Base-by-base conservation (phyloP, 2,888 invertebrate species). In the Selenia dentaria region DNA sequence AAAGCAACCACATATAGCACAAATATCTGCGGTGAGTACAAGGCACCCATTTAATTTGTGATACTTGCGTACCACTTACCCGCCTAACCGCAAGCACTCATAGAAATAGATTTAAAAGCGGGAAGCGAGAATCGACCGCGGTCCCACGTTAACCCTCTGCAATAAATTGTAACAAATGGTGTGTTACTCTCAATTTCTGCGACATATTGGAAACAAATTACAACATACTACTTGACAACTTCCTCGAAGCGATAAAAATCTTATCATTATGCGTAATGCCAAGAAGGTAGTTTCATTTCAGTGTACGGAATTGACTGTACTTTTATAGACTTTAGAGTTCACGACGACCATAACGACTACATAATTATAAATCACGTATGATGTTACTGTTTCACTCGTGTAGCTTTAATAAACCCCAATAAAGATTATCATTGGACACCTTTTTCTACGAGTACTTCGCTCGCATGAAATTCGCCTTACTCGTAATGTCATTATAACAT, bases 121-220 rank as follows among this genome's bases (percentile, higher is more conserved):
- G 74, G 79, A 83, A 83, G 70, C 72, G 58, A 55, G 67, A 56
- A 47, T 40, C 60, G 61, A 83, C 85, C 83, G 70, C 83, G 70
- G 52, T 86, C 86, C 76, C 86, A 86, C 83, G 69, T 79, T 68
- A 73, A 59, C 55, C 51, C 45, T 56, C 58, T 60, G 31, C 35
- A 50, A 70, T 74, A 70, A 70, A 75, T 67, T 67, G 64, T 63
- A 64, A 62, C 66, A 71, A 74, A 70, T 67, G 59, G 62, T 59
- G 51, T 37, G 35, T 51, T 51, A 64, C 62, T 64, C 62, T 67
- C 58, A 61, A 66, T 65, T 62, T 59, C 60, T 53, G 65, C 59
- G 51, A 57, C 51, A 37, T 63, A 67, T 63, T 64, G 59, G 49
- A 64, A 67, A 62, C 38, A 28, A 50, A 34, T 53, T 13, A 11